A percentile compares a stretch with the other conserved stretches of the same genome.
phyloP scores from a whole-genome alignment of 2,888 invertebrate genomes.

The Scrobipalpa costella region DNA sequence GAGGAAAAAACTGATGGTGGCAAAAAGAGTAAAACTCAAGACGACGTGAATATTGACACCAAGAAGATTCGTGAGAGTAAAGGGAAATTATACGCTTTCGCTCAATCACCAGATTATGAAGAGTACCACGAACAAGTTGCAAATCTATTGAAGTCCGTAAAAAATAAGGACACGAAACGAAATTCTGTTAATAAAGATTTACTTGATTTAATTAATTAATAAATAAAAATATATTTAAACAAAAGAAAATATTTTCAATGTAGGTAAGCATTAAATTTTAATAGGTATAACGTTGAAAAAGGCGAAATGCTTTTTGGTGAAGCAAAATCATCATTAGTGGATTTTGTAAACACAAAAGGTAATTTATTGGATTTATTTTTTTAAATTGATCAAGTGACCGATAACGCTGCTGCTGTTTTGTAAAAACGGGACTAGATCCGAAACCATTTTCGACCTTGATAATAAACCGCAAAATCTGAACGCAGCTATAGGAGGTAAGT shows the following conservation, averaged over 20 bases:
- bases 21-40: neutral
- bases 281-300: neutral
- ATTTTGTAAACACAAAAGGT: no score
- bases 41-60: neutral
- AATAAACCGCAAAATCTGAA: neutral
- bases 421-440: no score
- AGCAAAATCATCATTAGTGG: no score
- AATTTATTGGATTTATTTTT: no score
- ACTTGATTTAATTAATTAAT: slow-evolving; percentile 5
- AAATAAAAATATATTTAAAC: neutral
- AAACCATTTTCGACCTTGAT: no score
- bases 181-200: slow-evolving; percentile 3
- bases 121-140: slow-evolving; percentile 45
- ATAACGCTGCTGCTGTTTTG: no score
- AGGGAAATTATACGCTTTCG: slow-evolving; percentile 37
- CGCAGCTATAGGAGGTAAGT: neutral
- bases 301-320: neutral
- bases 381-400: no score
- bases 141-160: slow-evolving; percentile 22
- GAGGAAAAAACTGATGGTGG: neutral
- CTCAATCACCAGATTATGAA: slow-evolving; percentile 44
- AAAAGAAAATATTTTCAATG: neutral
- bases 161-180: neutral
- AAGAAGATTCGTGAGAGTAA: slow-evolving; percentile 39
- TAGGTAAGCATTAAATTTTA: no score